Evolutionary conservation across 1,140 invertebrate species (phyloP).

Genomic region (Laupala kohalensis): DNA sequence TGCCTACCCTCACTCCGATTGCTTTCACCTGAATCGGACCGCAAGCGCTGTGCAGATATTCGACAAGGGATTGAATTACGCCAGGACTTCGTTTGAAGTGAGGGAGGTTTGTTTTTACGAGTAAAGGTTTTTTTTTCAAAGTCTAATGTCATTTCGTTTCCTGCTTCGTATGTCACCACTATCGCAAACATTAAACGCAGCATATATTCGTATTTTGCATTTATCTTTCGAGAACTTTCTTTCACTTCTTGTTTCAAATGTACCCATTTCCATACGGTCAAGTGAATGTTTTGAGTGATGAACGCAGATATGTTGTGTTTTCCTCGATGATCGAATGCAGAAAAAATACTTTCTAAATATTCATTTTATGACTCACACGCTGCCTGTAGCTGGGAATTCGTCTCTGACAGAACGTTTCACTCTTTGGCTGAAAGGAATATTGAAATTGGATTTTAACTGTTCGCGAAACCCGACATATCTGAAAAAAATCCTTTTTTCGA

Average conservation of each 20-base stretch:
- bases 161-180: neutral
- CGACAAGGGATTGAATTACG: neutral
- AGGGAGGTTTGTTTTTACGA: neutral
- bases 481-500: neutral
- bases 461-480: neutral
- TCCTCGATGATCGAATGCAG: neutral
- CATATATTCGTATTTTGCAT: neutral
- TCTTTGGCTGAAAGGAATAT: neutral
- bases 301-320: neutral
- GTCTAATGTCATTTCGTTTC: neutral
- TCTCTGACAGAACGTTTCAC: neutral
- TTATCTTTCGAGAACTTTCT: neutral
- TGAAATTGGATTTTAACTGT: neutral
- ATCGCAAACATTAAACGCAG: neutral
- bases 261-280: neutral
- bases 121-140: neutral
- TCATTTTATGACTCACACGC: neutral
- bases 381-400: neutral
- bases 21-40: neutral
- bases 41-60: neutral
- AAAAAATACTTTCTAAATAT: neutral
- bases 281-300: neutral
- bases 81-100: neutral
- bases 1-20: neutral
- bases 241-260: neutral